Evolutionary conservation across 1,140 invertebrate species (phyloP).

Genomic region (Xylocopa sonorina): DNA sequence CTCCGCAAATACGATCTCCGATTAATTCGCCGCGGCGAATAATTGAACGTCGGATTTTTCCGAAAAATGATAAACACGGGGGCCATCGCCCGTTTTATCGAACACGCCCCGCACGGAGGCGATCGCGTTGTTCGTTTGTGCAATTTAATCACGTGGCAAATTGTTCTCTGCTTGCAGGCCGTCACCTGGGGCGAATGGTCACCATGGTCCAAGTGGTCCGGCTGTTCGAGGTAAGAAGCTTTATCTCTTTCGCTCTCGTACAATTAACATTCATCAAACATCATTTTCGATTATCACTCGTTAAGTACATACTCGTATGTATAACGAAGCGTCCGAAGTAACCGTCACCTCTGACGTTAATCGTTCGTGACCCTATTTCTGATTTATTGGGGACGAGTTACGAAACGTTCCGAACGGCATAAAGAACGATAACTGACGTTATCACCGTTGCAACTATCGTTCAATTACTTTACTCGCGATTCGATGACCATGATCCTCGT

Average conservation of each 20-base stretch:
- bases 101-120: neutral
- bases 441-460: neutral
- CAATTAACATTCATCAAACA: too few species aligned
- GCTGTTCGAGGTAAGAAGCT: constrained; percentile 81
- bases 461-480: neutral
- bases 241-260: neutral
- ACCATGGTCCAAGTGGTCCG: constrained; percentile 85
- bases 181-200: constrained; percentile 83
- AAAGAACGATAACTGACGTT: neutral
- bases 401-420: neutral
- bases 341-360: neutral
- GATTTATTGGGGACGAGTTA: neutral
- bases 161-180: constrained; percentile 71
- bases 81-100: neutral
- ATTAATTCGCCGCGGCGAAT: constrained; percentile 38
- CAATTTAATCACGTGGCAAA: constrained; percentile 42
- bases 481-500: neutral
- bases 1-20: constrained; percentile 25
- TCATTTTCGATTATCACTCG: too few species aligned
- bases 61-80: constrained; percentile 19
- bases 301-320: too few species aligned
- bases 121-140: constrained; percentile 1
- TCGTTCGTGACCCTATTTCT: neutral
- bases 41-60: constrained; percentile 46
- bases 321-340: too few species aligned